phyloP scores from a whole-genome alignment of 1,140 invertebrate species.

The Bombus superbus region DNA sequence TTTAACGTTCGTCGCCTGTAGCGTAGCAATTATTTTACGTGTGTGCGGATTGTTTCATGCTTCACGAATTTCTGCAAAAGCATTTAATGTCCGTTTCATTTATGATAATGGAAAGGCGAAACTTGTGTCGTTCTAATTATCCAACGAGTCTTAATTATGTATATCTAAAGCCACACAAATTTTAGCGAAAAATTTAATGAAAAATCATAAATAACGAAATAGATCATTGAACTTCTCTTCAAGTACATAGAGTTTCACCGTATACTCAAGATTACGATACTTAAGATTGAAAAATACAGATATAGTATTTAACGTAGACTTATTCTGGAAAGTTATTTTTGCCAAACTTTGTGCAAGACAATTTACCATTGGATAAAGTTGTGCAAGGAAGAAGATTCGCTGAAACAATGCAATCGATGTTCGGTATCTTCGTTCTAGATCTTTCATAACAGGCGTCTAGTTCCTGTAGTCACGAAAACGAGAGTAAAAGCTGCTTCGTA shows the following conservation, averaged over 20 bases:
- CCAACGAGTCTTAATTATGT: background rate
- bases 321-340: background rate
- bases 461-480: slow-evolving; percentile 49
- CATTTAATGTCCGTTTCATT: background rate
- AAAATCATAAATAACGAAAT: no score
- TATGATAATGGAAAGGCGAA: background rate
- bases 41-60: background rate
- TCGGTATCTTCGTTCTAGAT: slow-evolving; percentile 58
- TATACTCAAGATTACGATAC: no score
- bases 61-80: background rate
- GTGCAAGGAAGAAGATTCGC: slow-evolving; percentile 39
- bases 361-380: slow-evolving; percentile 3
- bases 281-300: no score
- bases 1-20: background rate
- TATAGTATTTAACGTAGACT: background rate
- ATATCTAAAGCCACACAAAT: background rate
- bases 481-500: slow-evolving; percentile 54
- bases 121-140: background rate
- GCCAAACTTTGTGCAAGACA: background rate
- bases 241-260: no score
- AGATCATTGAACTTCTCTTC: no score
- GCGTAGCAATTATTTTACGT: background rate
- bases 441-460: slow-evolving; percentile 21
- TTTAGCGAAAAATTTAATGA: background rate
- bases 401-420: slow-evolving; percentile 45